Evolutionary conservation across 2,888 invertebrate species (phyloP).

Genomic region (Apodemia duryi): DNA sequence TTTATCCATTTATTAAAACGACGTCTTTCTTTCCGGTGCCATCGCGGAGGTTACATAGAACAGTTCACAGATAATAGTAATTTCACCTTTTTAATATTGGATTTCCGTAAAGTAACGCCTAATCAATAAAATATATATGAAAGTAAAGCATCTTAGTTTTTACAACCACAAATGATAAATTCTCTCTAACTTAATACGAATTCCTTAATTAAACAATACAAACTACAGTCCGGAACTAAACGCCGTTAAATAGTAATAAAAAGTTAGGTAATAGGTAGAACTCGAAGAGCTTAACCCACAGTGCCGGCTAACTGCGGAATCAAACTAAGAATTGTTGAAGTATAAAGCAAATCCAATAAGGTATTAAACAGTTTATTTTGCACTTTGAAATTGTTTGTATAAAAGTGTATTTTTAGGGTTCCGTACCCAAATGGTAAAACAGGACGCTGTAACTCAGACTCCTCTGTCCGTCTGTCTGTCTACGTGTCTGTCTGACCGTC

Average conservation of each 20-base stretch:
- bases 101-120: too few species aligned
- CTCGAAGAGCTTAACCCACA: slow-evolving; percentile 9
- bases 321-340: slow-evolving; percentile 4
- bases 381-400: neutral
- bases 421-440: too few species aligned
- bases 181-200: slow-evolving; percentile 4
- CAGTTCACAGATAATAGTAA: too few species aligned
- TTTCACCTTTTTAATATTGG: too few species aligned
- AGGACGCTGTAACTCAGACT: too few species aligned
- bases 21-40: too few species aligned
- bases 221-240: slow-evolving; percentile 8
- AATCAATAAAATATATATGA: too few species aligned
- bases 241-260: slow-evolving; percentile 9
- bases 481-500: too few species aligned
- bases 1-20: too few species aligned
- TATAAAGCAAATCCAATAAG: neutral
- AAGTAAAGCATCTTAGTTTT: neutral
- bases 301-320: slow-evolving; percentile 5
- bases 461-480: too few species aligned
- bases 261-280: slow-evolving; percentile 9
- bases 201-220: slow-evolving; percentile 11
- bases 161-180: neutral
- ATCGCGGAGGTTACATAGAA: too few species aligned
- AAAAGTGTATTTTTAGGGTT: neutral
- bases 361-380: slow-evolving; percentile 1